Conservation (phyloP, 2,888 invertebrate genomes). For the Malachius bipustulatus region DNA sequence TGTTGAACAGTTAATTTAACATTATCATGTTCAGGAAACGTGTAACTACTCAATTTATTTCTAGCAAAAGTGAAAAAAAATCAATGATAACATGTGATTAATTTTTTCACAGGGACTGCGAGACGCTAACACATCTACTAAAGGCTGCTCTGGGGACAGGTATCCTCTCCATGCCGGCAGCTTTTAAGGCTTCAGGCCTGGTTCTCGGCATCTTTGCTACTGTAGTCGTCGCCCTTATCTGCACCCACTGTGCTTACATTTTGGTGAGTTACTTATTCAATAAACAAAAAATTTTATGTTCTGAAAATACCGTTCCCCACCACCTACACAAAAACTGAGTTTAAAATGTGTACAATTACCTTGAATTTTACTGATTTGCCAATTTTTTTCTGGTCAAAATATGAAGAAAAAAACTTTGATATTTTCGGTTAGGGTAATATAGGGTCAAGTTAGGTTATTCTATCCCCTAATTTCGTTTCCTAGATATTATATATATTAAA, state of each 20-base stretch:
- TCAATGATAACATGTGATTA: not conserved
- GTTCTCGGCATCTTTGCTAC: constrained; percentile 74
- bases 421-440: too few relatives aligned
- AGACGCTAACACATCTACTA: constrained; percentile 84
- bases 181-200: constrained; percentile 80
- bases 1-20: too few relatives aligned
- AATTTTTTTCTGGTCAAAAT: too few relatives aligned
- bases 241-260: constrained; percentile 91
- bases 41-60: not conserved
- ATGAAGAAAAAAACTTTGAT: too few relatives aligned
- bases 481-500: too few relatives aligned
- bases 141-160: constrained; percentile 96
- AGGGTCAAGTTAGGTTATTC: too few relatives aligned
- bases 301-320: constrained; percentile 2
- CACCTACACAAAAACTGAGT: too few relatives aligned
- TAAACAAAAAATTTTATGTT: too few relatives aligned
- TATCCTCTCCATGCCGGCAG: constrained; percentile 87
- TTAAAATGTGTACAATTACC: too few relatives aligned
- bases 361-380: too few relatives aligned
- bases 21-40: too few relatives aligned
- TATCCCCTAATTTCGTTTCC: too few relatives aligned
- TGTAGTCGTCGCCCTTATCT: constrained; percentile 73
- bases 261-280: constrained; percentile 49
- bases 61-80: not conserved
- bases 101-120: constrained; percentile 66